These are phyloP conservation scores for Drosophila athabasca DNA, from an alignment of 1,140 invertebrate species.

Conservation along the genomic window DNA sequence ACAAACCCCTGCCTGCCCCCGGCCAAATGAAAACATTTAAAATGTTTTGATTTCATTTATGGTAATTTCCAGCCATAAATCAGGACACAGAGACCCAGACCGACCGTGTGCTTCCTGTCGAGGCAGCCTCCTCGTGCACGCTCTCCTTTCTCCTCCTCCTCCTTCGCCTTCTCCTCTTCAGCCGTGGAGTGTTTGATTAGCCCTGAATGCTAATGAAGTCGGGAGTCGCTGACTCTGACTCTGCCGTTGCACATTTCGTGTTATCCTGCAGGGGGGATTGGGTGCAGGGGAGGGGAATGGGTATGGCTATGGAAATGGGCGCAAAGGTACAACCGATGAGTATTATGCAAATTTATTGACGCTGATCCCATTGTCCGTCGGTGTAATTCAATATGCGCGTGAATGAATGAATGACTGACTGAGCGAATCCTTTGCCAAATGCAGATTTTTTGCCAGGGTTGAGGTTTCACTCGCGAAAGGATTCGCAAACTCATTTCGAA, in stretches of 20 bases:
- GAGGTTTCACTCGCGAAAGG: conserved; percentile 26
- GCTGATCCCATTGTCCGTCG: conserved; percentile 49
- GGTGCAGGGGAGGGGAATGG: conserved; percentile 7
- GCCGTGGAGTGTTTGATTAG: conserved; percentile 62
- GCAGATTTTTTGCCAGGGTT: conserved; percentile 3
- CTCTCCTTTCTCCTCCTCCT: conserved; percentile 29
- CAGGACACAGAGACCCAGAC: conserved; percentile 17
- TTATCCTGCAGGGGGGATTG: conserved; percentile 42
- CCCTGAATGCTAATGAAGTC: conserved; percentile 55
- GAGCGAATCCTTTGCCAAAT: conserved; percentile 14
- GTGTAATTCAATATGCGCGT: conserved; percentile 73
- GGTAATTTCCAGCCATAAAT: conserved; percentile 74
- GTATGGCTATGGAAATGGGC: background rate
- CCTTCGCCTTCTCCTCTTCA: conserved; percentile 25
- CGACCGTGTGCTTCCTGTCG: conserved; percentile 72
- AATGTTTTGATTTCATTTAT: conserved; percentile 78
- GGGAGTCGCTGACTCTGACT: conserved; percentile 28
- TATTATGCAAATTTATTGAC: conserved; percentile 66
- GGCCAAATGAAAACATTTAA: conserved; percentile 69
- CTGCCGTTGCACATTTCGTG: conserved; percentile 41
- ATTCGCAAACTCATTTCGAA: conserved; percentile 53
- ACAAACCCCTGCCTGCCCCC: conserved; percentile 11
- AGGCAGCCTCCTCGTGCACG: background rate
- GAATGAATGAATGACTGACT: conserved; percentile 28
- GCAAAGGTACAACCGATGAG: conserved; percentile 18